A percentile compares a stretch with the other conserved stretches of the same genome.
These are phyloP conservation scores for Salvelinus fontinalis DNA, from an alignment of 2,113 vertebrate species.

Conservation along the genomic window DNA sequence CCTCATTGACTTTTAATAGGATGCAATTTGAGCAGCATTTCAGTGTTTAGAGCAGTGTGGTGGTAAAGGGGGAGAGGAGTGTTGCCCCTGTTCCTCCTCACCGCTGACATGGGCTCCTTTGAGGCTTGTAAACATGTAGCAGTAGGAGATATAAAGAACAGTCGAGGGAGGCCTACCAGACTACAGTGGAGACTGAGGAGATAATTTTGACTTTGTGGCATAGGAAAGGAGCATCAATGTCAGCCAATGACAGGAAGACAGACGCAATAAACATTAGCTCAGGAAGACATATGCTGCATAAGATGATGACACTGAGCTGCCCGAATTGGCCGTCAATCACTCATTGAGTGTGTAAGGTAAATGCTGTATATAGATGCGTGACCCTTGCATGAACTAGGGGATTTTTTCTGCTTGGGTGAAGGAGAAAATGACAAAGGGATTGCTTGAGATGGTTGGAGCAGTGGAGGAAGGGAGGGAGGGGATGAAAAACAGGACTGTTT, in stretches of 20 bases:
- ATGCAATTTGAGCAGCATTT: slow-evolving; percentile 65
- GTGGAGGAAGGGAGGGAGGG: slow-evolving; percentile 18
- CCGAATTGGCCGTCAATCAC: slow-evolving; percentile 39
- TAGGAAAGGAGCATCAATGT: slow-evolving; percentile 63
- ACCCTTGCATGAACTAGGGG: slow-evolving; percentile 56
- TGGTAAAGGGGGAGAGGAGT: slow-evolving; percentile 34
- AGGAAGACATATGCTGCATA: slow-evolving; percentile 33
- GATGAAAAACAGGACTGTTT: slow-evolving; percentile 35
- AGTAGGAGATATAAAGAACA: slow-evolving; percentile 33
- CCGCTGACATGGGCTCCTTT: neutral
- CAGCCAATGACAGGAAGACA: slow-evolving; percentile 65
- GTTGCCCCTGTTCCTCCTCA: slow-evolving; percentile 32
- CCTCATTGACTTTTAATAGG: slow-evolving; percentile 75
- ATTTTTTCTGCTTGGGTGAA: slow-evolving; percentile 47
- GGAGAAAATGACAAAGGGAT: slow-evolving; percentile 56
- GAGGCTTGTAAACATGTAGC: slow-evolving; percentile 10
- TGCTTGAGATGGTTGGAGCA: slow-evolving; percentile 36
- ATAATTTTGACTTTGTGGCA: slow-evolving; percentile 31
- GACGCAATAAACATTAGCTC: slow-evolving; percentile 63
- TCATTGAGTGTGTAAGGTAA: slow-evolving; percentile 47
- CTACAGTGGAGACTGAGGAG: slow-evolving; percentile 8
- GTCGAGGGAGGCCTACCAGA: slow-evolving; percentile 46
- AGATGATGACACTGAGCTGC: slow-evolving; percentile 56
- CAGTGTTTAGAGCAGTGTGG: slow-evolving; percentile 50
- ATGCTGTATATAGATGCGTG: slow-evolving; percentile 39